These are phyloP conservation scores for Muscina levida DNA, from an alignment of 2,888 invertebrate genomes.

Conservation along the genomic window DNA sequence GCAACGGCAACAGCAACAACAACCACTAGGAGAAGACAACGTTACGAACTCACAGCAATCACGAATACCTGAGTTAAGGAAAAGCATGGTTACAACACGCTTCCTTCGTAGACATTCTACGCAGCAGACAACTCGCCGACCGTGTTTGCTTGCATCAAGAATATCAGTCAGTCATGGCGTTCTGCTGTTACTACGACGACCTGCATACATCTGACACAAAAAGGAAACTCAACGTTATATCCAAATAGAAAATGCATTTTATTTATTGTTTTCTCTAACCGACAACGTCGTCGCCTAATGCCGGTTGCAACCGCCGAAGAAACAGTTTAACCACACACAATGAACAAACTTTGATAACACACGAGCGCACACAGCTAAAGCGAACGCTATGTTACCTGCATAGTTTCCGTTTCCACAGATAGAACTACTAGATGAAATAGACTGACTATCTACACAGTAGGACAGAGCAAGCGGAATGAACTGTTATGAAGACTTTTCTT, in stretches of 20 bases:
- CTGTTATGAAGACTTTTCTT: constrained; percentile 53
- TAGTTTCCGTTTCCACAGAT: constrained; percentile 20
- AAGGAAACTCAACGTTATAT: too few species aligned
- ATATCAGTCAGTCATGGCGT: constrained; percentile 52
- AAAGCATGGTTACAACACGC: constrained; percentile 19
- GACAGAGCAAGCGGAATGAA: constrained; percentile 23
- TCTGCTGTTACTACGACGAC: background rate
- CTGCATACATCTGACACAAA: background rate
- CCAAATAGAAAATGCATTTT: constrained; percentile 58
- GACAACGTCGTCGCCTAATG: constrained; percentile 10
- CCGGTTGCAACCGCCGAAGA: constrained; percentile 13
- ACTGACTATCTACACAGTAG: background rate
- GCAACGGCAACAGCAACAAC: too few species aligned
- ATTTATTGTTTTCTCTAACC: constrained; percentile 55
- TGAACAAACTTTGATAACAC: constrained; percentile 44
- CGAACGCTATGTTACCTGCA: constrained; percentile 26
- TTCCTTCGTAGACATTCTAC: background rate
- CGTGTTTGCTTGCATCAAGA: constrained; percentile 42
- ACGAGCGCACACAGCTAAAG: constrained; percentile 6
- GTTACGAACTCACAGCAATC: background rate
- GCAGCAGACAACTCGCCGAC: background rate
- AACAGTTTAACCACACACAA: constrained; percentile 50
- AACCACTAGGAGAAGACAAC: background rate
- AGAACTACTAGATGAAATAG: background rate
- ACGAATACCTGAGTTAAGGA: background rate